Base-by-base conservation (phyloP, 2,797 vertebrate species). In the Cyclopterus lumpus region DNA sequence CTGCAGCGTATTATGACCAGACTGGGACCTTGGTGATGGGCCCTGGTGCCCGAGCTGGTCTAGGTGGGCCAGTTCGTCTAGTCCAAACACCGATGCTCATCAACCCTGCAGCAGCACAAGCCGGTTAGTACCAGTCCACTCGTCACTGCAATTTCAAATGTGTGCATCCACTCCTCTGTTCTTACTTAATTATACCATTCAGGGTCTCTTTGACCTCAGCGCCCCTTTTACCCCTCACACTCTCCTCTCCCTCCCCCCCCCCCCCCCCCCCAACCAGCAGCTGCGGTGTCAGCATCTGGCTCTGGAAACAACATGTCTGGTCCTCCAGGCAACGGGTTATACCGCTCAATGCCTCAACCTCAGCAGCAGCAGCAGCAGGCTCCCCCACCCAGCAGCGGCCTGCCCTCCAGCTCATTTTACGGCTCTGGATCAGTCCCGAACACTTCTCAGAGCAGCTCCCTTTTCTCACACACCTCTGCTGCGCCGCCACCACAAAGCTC, bases 1-100 rank as follows among this genome's bases (percentile, higher is more conserved):
- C 97, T 74, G 96, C 98, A 86, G 98, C 98, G 75, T 99, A 99
- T 93, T 99, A 99, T 0, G 98, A 99, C 94, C 97, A 99, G 95
- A 99, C 92, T 51, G 98, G 98, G 87, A 94, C 97, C 80, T 93
- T 99, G 83, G 97, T 99, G 78, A 97, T 99, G 95, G 97, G 97
- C 67, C 98, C 97, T 64, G 97, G 98, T 82, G 96, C 96, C 1
- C 96, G 98, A 83, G 95, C 96, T 58, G 95, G 98, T 73, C 95
- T 99, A 26, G 95, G 97, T 57, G 97, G 96, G 66, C 98, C 97
- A 26, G 96, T 99, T 82, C 96, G 98, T 75, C 93, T 99, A 63
- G 97, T 99, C 91, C 97, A 98, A 69, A 96, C 97, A 48, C 97
- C 98, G 73, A 96, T 99, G 73, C 94, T 99, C 70, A 98, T 99